Base-by-base conservation (phyloP, 2,113 vertebrate genomes). In the Orcinus orca region DNA sequence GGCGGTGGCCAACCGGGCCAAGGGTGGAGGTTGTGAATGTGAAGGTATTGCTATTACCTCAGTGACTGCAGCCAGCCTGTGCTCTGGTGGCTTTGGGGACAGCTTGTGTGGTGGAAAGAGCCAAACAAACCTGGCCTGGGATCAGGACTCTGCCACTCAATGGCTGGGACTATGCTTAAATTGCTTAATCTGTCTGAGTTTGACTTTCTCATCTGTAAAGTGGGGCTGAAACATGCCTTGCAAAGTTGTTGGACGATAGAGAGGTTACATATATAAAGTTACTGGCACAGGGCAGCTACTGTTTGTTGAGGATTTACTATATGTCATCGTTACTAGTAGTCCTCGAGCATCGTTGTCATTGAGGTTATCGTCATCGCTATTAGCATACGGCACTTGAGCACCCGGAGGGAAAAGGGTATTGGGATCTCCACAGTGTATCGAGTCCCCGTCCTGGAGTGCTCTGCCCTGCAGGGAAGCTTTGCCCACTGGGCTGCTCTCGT, bases 1-100 rank as follows among this genome's bases (percentile, higher is more conserved):
- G 0, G 99, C 99, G 0, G 99, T 99, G 96, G 99, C 99, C 81
- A 99, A 99, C 98, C 98, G 99, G 58, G 99, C 99, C n/a, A 99
- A 99, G 98, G 99, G 99, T 33, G 99, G 99, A 0, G 99, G 99
- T 97, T 99, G 99, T 0, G 99, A 99, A 96, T 99, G 99, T 36
- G 99, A 99, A 99, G 99, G 99, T 99, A 98, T 2, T 13, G 8
- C 29, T 26, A 0, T 63, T 20, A 23, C 31, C 50, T 73, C 63
- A 10, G 3, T 36, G 55, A 74, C 79, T 83, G 33, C 6, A 80
- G 74, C 33, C n/a, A 26, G 21, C 53, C 76, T 88, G 41, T 50
- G 60, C 63, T 76, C 77, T 55, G 38, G 17, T 60, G 63, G 77
- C 88, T 86, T 83, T 58, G 29, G 36, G 81, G 62, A 21, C 58